A percentile compares a stretch with the other conserved stretches of the same genome.
These are phyloP conservation scores for Tachyglossus aculeatus DNA, from an alignment of 2,797 vertebrate species.

Conservation along the genomic window DNA sequence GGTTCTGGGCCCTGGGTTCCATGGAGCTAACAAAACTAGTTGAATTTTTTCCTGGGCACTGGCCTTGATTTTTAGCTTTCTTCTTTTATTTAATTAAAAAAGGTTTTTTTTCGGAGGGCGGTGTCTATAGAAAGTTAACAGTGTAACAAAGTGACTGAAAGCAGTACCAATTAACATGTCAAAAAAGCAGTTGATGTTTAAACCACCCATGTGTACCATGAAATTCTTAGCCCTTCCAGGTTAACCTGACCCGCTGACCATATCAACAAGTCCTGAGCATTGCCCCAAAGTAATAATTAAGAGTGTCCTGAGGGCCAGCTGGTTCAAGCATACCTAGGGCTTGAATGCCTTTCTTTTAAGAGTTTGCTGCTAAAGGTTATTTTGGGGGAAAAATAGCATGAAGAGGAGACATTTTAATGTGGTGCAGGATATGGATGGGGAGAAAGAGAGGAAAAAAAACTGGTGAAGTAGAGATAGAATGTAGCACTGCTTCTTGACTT, in stretches of 20 bases:
- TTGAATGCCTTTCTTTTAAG: too few species aligned
- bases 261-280: neutral
- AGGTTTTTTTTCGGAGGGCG: neutral
- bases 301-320: neutral
- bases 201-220: conserved; percentile 12
- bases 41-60: too few species aligned
- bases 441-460: too few species aligned
- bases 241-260: conserved; percentile 11
- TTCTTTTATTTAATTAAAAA: neutral
- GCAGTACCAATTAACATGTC: conserved; percentile 8
- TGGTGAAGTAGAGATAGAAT: too few species aligned
- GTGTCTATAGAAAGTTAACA: neutral
- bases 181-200: conserved; percentile 19
- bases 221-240: neutral
- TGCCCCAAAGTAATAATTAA: neutral
- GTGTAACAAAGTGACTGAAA: neutral
- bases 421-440: neutral
- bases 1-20: too few species aligned
- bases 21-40: too few species aligned
- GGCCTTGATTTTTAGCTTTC: too few species aligned
- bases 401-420: too few species aligned
- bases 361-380: too few species aligned
- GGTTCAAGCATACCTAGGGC: fast-evolving
- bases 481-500: too few species aligned
- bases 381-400: too few species aligned